A percentile compares a stretch with the other conserved stretches of the same genome.
Evolutionary conservation across 2,888 invertebrate genomes (phyloP).

Genomic region (Adelphocoris suturalis): DNA sequence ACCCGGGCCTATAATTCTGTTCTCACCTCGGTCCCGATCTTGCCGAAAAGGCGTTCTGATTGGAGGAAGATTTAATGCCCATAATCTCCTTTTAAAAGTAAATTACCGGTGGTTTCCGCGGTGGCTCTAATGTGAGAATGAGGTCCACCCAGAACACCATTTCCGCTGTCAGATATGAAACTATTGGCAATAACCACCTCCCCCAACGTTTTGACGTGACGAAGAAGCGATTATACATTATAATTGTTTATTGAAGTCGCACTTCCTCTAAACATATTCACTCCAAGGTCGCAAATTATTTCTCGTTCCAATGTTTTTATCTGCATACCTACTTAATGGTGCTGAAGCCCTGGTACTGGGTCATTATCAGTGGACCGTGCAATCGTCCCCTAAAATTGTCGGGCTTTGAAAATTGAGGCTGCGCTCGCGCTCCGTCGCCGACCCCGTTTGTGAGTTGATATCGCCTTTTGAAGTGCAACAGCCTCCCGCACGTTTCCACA

Average conservation of each 20-base stretch:
- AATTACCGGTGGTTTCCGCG: constrained; percentile 10
- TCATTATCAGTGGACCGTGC: constrained; percentile 57
- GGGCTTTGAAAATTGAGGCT: constrained; percentile 1
- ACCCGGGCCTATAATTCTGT: constrained; percentile 37
- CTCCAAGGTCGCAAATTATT: constrained; percentile 8
- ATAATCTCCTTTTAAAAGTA: constrained; percentile 22
- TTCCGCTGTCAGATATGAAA: constrained; percentile 44
- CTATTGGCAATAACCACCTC: not conserved
- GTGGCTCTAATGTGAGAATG: not conserved
- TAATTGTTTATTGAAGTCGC: not conserved
- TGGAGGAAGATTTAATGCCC: constrained; percentile 36
- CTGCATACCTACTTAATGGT: constrained; percentile 25
- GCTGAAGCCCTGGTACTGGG: not conserved
- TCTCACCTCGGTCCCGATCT: constrained; percentile 41
- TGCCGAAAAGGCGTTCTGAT: constrained; percentile 24
- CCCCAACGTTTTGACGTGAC: not conserved
- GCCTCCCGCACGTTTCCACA: not conserved
- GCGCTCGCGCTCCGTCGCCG: constrained; percentile 14
- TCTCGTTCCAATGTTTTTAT: constrained; percentile 40
- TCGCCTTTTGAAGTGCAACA: not conserved
- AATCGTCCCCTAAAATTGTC: constrained; percentile 6
- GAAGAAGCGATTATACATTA: no score
- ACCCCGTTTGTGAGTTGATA: constrained; percentile 1
- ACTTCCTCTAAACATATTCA: not conserved
- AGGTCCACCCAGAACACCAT: constrained; percentile 6